Evolutionary conservation across 2,888 invertebrate genomes (phyloP), one percentile per base, ranked within the genome.

Genomic region (Protonemura montana): DNA sequence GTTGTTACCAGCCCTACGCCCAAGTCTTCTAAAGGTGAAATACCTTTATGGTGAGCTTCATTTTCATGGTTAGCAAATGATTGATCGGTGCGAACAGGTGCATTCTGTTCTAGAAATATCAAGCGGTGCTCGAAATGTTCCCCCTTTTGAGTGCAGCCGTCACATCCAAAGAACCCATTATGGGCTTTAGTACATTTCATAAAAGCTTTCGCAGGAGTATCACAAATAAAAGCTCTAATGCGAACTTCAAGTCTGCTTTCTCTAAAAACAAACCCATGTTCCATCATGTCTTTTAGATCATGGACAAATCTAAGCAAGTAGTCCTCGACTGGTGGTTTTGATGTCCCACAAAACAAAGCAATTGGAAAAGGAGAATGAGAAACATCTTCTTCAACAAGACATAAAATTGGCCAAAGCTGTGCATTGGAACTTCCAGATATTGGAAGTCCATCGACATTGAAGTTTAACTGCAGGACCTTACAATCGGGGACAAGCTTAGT

Each of bases 331-430:
- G 81, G 81, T 30, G 81, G 81, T 21, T 81, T 81, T 3, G 81
- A 81, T 5, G 29, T 6, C 0, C 81, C 81, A 81, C 29, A 81
- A 29, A 29, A 81, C 7, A 81, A 5, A 21, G 10, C 87, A 59
- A 86, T 42, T 0, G 85, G 16, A 28, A 87, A 86, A 0, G 86
- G 85, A 27, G 13, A 42, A 0, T 21, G 25, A 10, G 76, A 29
- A n/a, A n/a, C 1, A 21, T 81, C 59, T 26, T 87, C 81, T 25
- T 85, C 85, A 10, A 87, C 0, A 16, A 26, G 27, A 5, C 86
- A 82, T 42, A 88, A 85, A 80, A 88, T 87, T 0, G 88, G 88
- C 88, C 88, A 88, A 85, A 88, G 82, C 82, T 87, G 86, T 30
- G 76, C 81, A 13, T 86, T 86, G 0, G 85, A 81, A 83, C 88